Evolutionary conservation across 1,140 invertebrate species (phyloP).

Genomic region (Mycetomoellerius zeteki): DNA sequence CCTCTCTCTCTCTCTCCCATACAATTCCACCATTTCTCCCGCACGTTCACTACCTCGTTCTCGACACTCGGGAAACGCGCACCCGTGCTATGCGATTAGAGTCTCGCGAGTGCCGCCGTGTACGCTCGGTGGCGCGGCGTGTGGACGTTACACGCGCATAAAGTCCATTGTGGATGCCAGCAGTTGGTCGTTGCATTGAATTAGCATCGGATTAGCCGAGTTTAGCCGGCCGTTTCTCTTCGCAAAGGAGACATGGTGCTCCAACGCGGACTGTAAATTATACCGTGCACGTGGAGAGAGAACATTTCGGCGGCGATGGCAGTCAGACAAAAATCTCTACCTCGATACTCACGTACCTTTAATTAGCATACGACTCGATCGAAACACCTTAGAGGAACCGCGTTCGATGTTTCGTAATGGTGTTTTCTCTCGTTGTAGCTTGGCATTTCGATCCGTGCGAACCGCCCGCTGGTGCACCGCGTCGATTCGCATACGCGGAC

Average conservation of each 20-base stretch:
- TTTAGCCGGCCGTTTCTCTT: conserved; percentile 74
- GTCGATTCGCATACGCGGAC: neutral
- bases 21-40: neutral
- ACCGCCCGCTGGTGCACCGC: neutral
- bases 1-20: neutral
- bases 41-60: conserved; percentile 13
- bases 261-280: conserved; percentile 68
- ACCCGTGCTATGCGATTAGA: conserved; percentile 63
- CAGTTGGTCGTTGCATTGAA: conserved; percentile 77
- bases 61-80: conserved; percentile 32
- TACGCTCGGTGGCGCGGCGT: conserved; percentile 8
- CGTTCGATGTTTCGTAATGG: conserved; percentile 60
- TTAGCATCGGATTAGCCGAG: conserved; percentile 82
- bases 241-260: conserved; percentile 44
- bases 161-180: conserved; percentile 76
- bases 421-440: neutral
- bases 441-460: conserved; percentile 67
- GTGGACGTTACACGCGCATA: conserved; percentile 59
- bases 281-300: conserved; percentile 68
- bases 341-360: conserved; percentile 63
- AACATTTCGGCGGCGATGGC: conserved; percentile 60
- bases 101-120: conserved; percentile 26
- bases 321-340: conserved; percentile 62
- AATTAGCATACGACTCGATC: conserved; percentile 74
- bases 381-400: conserved; percentile 16